Base-by-base conservation (phyloP, 2,113 vertebrate species). In the Cavia porcellus region DNA sequence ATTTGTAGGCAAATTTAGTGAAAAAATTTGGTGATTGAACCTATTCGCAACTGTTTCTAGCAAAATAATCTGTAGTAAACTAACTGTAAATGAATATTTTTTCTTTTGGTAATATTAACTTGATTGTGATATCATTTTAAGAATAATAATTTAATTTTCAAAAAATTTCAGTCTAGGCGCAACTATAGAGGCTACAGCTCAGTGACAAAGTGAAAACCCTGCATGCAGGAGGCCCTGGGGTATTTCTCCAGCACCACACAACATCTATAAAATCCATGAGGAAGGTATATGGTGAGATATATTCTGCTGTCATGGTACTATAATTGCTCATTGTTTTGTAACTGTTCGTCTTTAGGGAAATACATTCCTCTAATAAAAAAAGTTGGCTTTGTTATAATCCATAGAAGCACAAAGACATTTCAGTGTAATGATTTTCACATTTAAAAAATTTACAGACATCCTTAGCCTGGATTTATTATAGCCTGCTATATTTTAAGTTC, bases 371-470 rank as follows among this genome's bases (percentile, higher is more conserved):
- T n/a, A 64, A 79, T 85, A 68, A 89, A 85, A 42, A 77, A 9
- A 2, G 2, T 93, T 81, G 52, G 9, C n/a, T 96, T 86, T 86
- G 25, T 83, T 93, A 77, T 85, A 83, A 88, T 64, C 20, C 86
- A 80, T 90, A 93, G 59, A 70, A 82, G 28, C 10, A 42, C n/a
- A 77, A 64, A 35, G 15, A 4, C 25, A 59, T 77, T 81, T 72
- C 57, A 93, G 92, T 89, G 10, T 14, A 93, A 77, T 95, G 25
- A 75, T 93, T 80, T 93, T 59, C 42, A 84, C 85, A 74, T 70
- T 94, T 94, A 7, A 94, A 81, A 90, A 89, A 52, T 32, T 28
- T 79, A 80, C 52, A 82, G 66, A 88, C 3, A 50, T 55, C 35
- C 30, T 50, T 4, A 90, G 38, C 47, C 14, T 74, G 19, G 6